Conservation (phyloP, 2,888 invertebrate genomes). For the Gortyna flavago region DNA sequence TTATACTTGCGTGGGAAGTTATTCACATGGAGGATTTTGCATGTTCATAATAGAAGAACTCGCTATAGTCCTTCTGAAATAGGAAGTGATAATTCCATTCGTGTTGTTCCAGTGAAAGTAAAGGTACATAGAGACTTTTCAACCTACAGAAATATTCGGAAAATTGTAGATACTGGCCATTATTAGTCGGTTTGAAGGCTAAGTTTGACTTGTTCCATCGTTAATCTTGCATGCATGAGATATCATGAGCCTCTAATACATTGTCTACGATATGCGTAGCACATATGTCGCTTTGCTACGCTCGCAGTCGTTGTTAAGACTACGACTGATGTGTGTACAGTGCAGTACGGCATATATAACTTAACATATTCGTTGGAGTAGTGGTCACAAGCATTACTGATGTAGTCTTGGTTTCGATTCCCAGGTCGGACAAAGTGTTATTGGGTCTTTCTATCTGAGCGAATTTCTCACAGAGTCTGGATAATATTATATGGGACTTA, state of each 20-base stretch:
- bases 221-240: background rate
- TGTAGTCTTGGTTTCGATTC: background rate
- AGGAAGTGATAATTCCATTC: background rate
- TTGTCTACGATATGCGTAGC: background rate
- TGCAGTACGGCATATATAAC: background rate
- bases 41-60: background rate
- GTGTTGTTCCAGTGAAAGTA: background rate
- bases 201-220: background rate
- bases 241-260: background rate
- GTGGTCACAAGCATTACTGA: too few species aligned
- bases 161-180: background rate
- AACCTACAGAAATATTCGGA: background rate
- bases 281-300: conserved; percentile 17
- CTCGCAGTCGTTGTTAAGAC: background rate
- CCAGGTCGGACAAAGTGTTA: background rate
- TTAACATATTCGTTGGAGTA: background rate
- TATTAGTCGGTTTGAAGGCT: background rate
- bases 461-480: too few species aligned
- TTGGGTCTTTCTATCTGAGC: background rate
- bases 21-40: background rate
- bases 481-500: too few species aligned
- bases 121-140: too few species aligned
- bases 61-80: background rate
- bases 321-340: background rate
- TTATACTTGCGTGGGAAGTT: background rate